Conservation (phyloP, 2,797 vertebrate genomes). For the Eutrigla gurnardus region DNA sequence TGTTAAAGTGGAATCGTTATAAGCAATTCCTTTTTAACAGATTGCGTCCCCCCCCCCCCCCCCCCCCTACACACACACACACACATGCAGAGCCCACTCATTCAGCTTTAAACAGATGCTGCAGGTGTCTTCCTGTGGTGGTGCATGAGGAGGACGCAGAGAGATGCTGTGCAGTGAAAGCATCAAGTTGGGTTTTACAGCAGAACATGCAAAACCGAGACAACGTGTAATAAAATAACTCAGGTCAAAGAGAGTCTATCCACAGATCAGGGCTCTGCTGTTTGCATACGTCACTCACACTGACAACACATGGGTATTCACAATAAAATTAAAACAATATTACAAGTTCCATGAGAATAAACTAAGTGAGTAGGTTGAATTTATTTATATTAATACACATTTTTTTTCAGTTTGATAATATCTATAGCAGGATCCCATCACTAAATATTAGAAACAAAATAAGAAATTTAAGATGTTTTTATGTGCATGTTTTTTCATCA, state of each 20-base stretch:
- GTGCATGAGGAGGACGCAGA: conserved; percentile 45
- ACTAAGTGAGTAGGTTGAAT: neutral
- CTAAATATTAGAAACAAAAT: neutral
- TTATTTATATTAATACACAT: neutral
- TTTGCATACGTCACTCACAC: neutral
- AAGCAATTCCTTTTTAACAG: too few species aligned
- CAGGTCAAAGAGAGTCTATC: conserved; percentile 39
- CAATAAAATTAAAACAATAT: neutral
- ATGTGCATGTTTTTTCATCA: neutral
- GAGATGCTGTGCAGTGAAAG: conserved; percentile 36
- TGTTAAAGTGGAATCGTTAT: too few species aligned
- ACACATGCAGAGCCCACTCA: conserved; percentile 22
- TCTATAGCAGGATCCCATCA: neutral
- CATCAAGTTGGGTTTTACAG: conserved; percentile 37
- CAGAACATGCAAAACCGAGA: conserved; percentile 33
- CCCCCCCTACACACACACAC: neutral
- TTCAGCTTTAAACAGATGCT: conserved; percentile 51
- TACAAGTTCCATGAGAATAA: neutral
- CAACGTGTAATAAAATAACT: conserved; percentile 17
- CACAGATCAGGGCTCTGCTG: conserved; percentile 2
- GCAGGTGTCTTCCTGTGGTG: conserved; percentile 82
- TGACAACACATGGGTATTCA: neutral
- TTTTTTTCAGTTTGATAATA: neutral
- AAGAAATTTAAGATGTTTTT: neutral
- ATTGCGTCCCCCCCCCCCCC: neutral